Evolutionary conservation across 2,797 vertebrate species (phyloP), one percentile per base, ranked within the genome.

Genomic region (Eutrigla gurnardus): DNA sequence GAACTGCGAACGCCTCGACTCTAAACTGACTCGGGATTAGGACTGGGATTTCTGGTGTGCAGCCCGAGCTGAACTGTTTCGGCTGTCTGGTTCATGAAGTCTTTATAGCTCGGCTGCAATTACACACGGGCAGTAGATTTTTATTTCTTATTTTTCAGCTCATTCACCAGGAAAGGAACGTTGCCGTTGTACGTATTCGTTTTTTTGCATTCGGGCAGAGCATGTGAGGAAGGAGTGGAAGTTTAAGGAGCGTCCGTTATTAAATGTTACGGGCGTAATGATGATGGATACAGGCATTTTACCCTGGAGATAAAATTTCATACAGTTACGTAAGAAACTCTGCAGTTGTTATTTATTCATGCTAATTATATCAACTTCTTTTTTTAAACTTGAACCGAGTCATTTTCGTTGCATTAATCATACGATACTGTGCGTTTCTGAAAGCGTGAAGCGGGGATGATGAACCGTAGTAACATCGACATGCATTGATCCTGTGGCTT

Each of bases 1-100:
- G 74, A 68, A 54, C 60, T 66, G 46, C 58, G 53, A 82, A 55
- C 36, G 32, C 36, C 40, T 72, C 13, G 6, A 36, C 63, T 61
- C 46, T 40, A 32, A 73, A 73, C 61, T 37, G 65, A 77, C 67
- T 81, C 69, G 59, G 70, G 73, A 67, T 70, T 52, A 66, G 55
- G 52, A 64, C 8, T 0, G 1, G 25, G 47, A 66, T 65, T 55
- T 70, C 47, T 57, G 70, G 40, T 46, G 46, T 54, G 73, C 36
- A 66, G 43, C 75, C n/a, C 33, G 4, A 37, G 5, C 32, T 75
- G 54, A 83, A 73, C 52, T 61, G 43, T 57, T 65, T 52, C 2
- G 2, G 11, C 33, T 33, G 32, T 52, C 46, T n/a, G 40, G 36
- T 65, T 77, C 50, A 57, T 32, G 3, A n/a, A 53, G 40, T 59